phyloP scores from a whole-genome alignment of 1,140 invertebrate species.

The Drosophila pruinosa region DNA sequence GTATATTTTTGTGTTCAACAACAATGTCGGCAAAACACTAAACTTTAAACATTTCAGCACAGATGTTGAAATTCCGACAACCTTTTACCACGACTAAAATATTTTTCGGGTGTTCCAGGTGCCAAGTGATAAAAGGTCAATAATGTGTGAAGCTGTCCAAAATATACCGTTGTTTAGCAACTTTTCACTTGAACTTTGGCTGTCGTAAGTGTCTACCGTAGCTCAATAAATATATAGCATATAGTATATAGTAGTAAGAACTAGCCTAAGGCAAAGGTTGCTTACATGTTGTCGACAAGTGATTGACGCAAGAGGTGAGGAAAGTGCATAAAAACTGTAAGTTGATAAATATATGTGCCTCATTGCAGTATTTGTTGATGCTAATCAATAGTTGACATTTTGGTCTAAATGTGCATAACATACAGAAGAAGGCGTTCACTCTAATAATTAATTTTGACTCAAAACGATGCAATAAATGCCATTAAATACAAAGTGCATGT shows the following conservation, averaged over 20 bases:
- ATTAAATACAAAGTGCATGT: no score
- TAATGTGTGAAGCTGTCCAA: not conserved
- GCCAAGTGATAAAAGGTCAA: slow-evolving; percentile 32
- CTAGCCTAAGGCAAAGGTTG: not conserved
- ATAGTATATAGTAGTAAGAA: no score
- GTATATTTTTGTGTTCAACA: no score
- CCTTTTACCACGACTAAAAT: not conserved
- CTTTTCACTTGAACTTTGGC: slow-evolving; percentile 19
- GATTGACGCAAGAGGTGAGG: not conserved
- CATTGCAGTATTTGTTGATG: not conserved
- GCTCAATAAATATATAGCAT: slow-evolving; percentile 1
- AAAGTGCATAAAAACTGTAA: not conserved
- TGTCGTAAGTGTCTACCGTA: slow-evolving; percentile 3
- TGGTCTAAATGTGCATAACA: no score
- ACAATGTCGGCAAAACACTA: slow-evolving; percentile 50
- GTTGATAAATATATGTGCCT: not conserved
- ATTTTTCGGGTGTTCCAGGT: slow-evolving; percentile 4
- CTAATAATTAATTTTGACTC: no score
- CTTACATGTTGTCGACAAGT: not conserved
- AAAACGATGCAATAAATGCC: no score
- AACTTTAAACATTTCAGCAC: slow-evolving; percentile 48
- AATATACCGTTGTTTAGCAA: slow-evolving; percentile 11
- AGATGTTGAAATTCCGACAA: not conserved
- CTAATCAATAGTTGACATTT: not conserved
- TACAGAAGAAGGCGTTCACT: no score